A percentile compares a stretch with the other conserved stretches of the same genome.
phyloP scores from a whole-genome alignment of 2,888 invertebrate species.

The Phyto melanocephala region DNA sequence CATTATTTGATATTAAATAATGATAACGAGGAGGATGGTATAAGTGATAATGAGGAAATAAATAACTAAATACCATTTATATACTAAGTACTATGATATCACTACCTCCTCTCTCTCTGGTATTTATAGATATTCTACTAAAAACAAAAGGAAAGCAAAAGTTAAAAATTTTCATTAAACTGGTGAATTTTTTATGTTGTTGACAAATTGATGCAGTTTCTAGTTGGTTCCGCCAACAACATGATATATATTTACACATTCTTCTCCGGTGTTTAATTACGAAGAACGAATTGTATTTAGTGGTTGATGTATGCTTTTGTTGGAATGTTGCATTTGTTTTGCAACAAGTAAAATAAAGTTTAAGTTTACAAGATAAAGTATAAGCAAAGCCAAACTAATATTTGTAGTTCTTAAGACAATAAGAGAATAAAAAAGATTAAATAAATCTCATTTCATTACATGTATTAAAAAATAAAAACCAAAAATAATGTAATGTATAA shows the following conservation, averaged over 20 bases:
- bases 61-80: background rate
- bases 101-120: background rate
- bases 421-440: too few relatives aligned
- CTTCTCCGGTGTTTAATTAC: background rate
- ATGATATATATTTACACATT: conserved; percentile 27
- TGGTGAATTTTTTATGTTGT: conserved; percentile 23
- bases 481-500: too few relatives aligned
- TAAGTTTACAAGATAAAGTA: background rate
- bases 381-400: background rate
- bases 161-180: conserved; percentile 35
- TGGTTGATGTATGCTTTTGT: too few relatives aligned
- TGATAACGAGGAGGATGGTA: background rate
- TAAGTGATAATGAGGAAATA: background rate
- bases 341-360: background rate
- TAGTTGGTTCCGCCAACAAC: conserved; percentile 17
- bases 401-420: background rate
- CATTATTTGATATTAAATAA: background rate
- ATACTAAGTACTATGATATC: background rate
- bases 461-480: too few relatives aligned
- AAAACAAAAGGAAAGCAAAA: background rate
- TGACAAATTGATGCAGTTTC: conserved; percentile 6
- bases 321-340: background rate
- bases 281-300: background rate
- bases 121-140: background rate
- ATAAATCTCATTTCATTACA: too few relatives aligned